Percentiles rank a stretch among this genome's conserved stretches.
phyloP scores from a whole-genome alignment of 2,113 vertebrate genomes.

The Brachionichthys hirsutus region DNA sequence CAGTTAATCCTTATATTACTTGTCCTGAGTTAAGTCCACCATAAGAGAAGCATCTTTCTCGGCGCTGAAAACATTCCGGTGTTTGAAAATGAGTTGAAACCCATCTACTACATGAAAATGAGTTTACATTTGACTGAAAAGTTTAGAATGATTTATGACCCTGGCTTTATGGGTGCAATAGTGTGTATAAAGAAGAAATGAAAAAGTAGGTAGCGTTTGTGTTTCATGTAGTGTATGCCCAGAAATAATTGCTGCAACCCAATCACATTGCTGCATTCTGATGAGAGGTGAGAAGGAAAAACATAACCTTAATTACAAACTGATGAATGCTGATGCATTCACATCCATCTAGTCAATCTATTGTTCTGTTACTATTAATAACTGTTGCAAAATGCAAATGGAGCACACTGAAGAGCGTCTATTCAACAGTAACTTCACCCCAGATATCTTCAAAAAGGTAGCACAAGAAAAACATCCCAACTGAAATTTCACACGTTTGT shows the following conservation, averaged over 20 bases:
- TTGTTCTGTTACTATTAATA: constrained; percentile 51
- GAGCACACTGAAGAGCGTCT: constrained; percentile 7
- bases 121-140: too few species aligned
- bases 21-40: too few species aligned
- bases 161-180: too few species aligned
- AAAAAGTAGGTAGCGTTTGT: too few species aligned
- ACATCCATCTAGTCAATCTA: constrained; percentile 36
- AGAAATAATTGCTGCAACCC: constrained; percentile 31
- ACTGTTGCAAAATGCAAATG: constrained; percentile 35
- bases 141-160: too few species aligned
- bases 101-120: too few species aligned
- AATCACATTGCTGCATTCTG: constrained; percentile 12
- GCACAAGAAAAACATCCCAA: constrained; percentile 25
- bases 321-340: constrained; percentile 30
- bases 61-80: too few species aligned
- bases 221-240: neutral
- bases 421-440: constrained; percentile 21
- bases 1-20: too few species aligned
- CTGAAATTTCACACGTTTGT: constrained; percentile 21
- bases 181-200: too few species aligned
- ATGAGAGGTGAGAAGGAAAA: constrained; percentile 46
- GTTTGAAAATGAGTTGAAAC: too few species aligned
- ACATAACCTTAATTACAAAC: constrained; percentile 48
- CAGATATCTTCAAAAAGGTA: constrained; percentile 4
- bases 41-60: too few species aligned